Evolutionary conservation across 1,140 invertebrate species (phyloP).

Genomic region (Heterodera carotae): DNA sequence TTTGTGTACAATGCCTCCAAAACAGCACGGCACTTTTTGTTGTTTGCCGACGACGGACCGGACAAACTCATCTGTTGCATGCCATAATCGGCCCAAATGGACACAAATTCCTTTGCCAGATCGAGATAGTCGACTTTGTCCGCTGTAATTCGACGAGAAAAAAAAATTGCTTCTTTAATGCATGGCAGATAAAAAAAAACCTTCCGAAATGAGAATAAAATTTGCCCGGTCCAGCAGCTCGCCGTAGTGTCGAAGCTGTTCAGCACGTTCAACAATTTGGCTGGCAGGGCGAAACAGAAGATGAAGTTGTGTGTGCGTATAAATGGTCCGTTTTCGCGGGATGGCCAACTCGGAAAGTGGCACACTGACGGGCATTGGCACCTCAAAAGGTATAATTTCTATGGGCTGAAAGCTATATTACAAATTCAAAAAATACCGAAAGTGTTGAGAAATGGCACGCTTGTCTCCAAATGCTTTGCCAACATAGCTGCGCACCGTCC

Average conservation of each 20-base stretch:
- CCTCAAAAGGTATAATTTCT: neutral
- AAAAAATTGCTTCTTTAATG: too few relatives aligned
- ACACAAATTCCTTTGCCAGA: constrained; percentile 39
- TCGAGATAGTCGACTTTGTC: constrained; percentile 25
- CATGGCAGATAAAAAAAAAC: neutral
- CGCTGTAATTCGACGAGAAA: neutral
- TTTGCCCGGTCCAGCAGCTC: constrained; percentile 40
- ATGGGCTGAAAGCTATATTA: neutral
- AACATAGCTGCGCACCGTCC: constrained; percentile 24
- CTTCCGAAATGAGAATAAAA: constrained; percentile 24
- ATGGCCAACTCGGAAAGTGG: constrained; percentile 33
- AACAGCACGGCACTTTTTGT: constrained; percentile 21
- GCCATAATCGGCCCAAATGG: constrained; percentile 37
- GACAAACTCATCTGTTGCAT: constrained; percentile 18
- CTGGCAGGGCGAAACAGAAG: constrained; percentile 25
- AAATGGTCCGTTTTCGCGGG: constrained; percentile 42
- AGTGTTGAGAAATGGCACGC: constrained; percentile 37
- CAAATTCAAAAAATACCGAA: constrained; percentile 1
- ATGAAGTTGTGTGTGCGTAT: constrained; percentile 35
- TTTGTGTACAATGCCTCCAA: constrained; percentile 22
- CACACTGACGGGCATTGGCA: constrained; percentile 19
- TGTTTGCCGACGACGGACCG: neutral
- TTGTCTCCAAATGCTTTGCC: constrained; percentile 43
- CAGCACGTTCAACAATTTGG: constrained; percentile 26
- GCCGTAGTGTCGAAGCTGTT: constrained; percentile 28